These are phyloP conservation scores for Australoheros facetus DNA, from an alignment of 2,797 vertebrate species.

Conservation along the genomic window DNA sequence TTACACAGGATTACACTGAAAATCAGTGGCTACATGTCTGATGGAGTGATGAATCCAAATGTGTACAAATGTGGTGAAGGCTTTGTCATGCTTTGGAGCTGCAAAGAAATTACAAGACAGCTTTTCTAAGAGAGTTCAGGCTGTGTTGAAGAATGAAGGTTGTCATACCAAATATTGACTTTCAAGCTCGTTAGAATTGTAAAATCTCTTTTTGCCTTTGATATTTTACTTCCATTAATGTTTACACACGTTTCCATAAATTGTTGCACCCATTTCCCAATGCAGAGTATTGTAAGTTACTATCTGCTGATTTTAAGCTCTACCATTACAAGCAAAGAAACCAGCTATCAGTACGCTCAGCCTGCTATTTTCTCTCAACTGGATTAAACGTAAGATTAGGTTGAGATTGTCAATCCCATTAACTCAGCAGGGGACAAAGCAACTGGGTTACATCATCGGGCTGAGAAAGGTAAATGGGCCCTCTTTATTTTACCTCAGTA, in stretches of 20 bases:
- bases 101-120: neutral
- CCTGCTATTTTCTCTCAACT: conserved; percentile 38
- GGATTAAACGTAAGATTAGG: conserved; percentile 65
- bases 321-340: neutral
- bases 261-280: neutral
- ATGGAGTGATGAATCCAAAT: neutral
- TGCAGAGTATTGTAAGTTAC: neutral
- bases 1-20: neutral
- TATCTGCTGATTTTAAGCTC: neutral
- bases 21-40: neutral
- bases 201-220: neutral
- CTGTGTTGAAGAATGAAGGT: neutral
- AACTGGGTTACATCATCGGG: conserved; percentile 39
- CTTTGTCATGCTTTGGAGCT: neutral
- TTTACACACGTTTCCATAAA: neutral
- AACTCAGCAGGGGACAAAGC: conserved; percentile 54
- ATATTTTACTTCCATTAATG: neutral
- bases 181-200: neutral
- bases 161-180: neutral
- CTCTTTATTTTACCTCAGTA: neutral
- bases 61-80: neutral
- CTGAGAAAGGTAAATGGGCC: conserved; percentile 13
- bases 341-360: conserved; percentile 4
- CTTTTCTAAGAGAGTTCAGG: neutral
- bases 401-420: conserved; percentile 52